Evolutionary conservation across 2,797 vertebrate genomes (phyloP).

Genomic region (Smutsia temminckii): DNA sequence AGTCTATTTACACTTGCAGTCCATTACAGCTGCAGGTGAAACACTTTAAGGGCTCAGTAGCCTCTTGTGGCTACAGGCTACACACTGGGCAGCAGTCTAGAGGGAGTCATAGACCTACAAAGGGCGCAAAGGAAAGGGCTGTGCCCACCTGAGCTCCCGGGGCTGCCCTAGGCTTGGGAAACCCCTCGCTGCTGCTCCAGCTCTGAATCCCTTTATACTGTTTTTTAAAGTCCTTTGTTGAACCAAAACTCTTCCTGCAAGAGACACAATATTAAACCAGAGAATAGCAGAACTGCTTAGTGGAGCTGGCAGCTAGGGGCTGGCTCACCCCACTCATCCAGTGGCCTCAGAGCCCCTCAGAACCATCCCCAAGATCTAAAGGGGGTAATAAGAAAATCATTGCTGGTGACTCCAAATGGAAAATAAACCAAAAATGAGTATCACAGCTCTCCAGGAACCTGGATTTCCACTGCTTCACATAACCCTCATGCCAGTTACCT

Average conservation of each 20-base stretch:
- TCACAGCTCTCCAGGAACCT: not conserved
- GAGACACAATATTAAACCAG: not conserved
- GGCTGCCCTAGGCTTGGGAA: not conserved
- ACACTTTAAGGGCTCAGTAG: not conserved
- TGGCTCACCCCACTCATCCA: not conserved
- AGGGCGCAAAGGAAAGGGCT: not conserved
- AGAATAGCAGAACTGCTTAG: not conserved
- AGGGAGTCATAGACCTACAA: not conserved
- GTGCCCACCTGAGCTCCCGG: not conserved
- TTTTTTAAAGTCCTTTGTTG: not conserved
- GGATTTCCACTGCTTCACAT: not conserved
- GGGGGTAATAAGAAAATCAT: not conserved
- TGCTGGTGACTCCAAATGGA: slow-evolving; percentile 4
- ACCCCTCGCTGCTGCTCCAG: not conserved
- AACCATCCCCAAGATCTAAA: not conserved
- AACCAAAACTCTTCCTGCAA: slow-evolving; percentile 14
- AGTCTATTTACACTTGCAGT: not conserved
- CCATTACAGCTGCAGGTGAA: not conserved
- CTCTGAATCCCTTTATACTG: not conserved
- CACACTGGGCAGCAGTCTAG: not conserved
- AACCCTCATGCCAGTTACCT: not conserved
- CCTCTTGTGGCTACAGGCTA: not conserved
- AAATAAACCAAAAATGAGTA: not conserved
- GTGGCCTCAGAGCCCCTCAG: not conserved
- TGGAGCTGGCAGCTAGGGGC: not conserved